Percentiles rank a stretch among this genome's conserved stretches.
Evolutionary conservation across 1,140 invertebrate genomes (phyloP).

Genomic region (Heliconius hermathena): DNA sequence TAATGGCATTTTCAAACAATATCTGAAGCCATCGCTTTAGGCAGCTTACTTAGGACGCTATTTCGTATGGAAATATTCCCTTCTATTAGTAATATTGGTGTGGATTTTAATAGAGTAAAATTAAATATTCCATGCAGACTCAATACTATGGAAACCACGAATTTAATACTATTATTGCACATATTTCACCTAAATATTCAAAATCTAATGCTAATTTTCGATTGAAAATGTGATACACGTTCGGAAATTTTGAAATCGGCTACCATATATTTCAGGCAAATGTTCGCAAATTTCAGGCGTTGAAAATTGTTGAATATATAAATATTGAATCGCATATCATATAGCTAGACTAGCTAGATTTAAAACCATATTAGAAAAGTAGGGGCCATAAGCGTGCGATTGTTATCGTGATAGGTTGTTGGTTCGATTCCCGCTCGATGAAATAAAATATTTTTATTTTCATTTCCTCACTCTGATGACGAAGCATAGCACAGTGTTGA

Average conservation of each 20-base stretch:
- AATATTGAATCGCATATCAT: neutral
- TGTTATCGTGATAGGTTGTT: no score
- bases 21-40: slow-evolving; percentile 11
- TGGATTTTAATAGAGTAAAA: slow-evolving; percentile 12
- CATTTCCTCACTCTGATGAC: no score
- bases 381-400: no score
- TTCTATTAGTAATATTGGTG: slow-evolving; percentile 2
- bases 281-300: neutral
- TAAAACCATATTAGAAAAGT: neutral
- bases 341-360: neutral
- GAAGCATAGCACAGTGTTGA: no score
- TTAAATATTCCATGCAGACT: slow-evolving; percentile 16
- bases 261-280: slow-evolving; percentile 2
- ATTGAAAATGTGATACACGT: slow-evolving; percentile 3
- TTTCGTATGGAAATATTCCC: slow-evolving; percentile 1
- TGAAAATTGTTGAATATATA: slow-evolving; percentile 13
- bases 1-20: slow-evolving; percentile 7
- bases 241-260: neutral
- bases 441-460: no score
- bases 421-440: no score
- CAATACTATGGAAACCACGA: slow-evolving; percentile 16
- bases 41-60: slow-evolving; percentile 17
- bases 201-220: slow-evolving; percentile 14
- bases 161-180: neutral
- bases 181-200: neutral